phyloP scores from a whole-genome alignment of 1,140 invertebrate genomes.

The Lepeophtheirus salmonis region DNA sequence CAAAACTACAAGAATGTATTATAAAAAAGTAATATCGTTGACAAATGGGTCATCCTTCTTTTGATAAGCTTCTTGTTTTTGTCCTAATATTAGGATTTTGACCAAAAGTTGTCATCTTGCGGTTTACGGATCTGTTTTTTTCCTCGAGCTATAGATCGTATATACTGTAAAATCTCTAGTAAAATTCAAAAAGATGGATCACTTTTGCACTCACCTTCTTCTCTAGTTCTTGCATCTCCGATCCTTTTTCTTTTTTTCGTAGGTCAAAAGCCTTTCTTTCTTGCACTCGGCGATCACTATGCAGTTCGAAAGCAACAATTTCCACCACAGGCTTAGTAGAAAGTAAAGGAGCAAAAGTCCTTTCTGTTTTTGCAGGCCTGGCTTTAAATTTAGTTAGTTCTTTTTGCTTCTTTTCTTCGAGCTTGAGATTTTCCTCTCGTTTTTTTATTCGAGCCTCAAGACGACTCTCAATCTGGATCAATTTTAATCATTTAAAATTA shows the following conservation, averaged over 20 bases:
- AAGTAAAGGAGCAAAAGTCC: neutral
- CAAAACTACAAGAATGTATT: too few species aligned
- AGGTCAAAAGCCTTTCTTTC: neutral
- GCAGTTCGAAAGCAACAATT: conserved; percentile 4
- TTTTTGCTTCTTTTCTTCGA: neutral
- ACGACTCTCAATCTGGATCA: conserved; percentile 1
- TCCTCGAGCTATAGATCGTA: too few species aligned
- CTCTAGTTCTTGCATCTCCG: neutral
- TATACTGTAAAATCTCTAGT: too few species aligned
- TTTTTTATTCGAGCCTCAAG: conserved; percentile 4
- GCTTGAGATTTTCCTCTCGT: neutral
- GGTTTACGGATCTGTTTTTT: too few species aligned
- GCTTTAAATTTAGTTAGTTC: neutral
- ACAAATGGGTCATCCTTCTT: too few species aligned
- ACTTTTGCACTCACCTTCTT: too few species aligned
- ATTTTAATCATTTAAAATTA: too few species aligned
- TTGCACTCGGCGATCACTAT: neutral
- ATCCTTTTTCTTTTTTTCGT: neutral
- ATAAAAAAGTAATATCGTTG: too few species aligned
- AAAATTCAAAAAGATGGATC: too few species aligned
- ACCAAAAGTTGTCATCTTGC: too few species aligned
- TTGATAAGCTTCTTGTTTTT: too few species aligned
- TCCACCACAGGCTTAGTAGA: neutral
- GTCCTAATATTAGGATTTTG: too few species aligned
- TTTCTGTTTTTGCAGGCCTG: neutral